Percentiles rank a stretch among this genome's conserved stretches.
Evolutionary conservation across 2,113 vertebrate genomes (phyloP).

Genomic region (Tonatia bakeri): DNA sequence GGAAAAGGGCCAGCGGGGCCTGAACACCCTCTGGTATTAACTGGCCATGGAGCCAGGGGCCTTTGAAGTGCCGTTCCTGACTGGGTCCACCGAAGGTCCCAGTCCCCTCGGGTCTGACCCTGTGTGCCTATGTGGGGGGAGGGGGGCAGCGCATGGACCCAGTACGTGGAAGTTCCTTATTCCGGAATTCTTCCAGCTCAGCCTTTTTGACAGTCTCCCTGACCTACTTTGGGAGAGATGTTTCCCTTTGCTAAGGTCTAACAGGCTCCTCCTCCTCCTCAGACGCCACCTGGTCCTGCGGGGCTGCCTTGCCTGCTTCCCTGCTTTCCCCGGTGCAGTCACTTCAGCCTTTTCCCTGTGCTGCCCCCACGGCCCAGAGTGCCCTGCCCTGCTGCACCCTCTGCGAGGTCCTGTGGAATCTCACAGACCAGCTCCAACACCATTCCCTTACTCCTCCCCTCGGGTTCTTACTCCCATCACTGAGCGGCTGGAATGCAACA

Average conservation of each 20-base stretch:
- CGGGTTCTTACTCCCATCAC: too few species aligned
- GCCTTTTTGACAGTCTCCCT: not conserved
- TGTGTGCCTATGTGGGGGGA: not conserved
- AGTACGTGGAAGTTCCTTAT: not conserved
- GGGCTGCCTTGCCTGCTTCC: not conserved
- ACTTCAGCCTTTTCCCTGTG: not conserved
- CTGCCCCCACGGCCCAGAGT: not conserved
- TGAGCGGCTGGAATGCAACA: not conserved
- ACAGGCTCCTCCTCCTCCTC: not conserved
- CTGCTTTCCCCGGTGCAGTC: not conserved
- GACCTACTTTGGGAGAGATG: not conserved
- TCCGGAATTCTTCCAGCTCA: not conserved
- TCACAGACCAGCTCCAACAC: not conserved
- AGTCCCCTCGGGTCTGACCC: not conserved
- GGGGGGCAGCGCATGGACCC: not conserved
- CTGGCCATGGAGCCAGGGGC: not conserved
- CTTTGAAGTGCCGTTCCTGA: not conserved
- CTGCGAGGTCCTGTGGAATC: not conserved
- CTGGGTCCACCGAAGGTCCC: rapidly evolving
- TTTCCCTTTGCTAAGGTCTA: not conserved
- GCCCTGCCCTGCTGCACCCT: not conserved
- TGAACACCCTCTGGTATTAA: not conserved
- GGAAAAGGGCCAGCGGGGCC: not conserved
- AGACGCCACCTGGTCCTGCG: not conserved
- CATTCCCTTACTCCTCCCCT: not conserved